Base-by-base conservation (phyloP, 2,888 invertebrate genomes). In the Parasteatoda lunata region DNA sequence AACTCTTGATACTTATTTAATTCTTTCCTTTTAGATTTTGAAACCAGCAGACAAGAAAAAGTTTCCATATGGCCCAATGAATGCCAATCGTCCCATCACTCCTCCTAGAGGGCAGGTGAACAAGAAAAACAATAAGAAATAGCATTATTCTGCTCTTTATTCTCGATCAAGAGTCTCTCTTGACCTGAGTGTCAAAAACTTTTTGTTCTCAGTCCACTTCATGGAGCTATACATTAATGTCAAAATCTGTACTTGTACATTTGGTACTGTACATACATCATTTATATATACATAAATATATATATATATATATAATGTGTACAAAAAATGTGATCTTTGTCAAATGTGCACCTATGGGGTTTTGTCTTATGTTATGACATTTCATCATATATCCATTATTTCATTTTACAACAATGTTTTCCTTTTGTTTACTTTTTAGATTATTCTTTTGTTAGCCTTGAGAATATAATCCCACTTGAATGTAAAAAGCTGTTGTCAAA, bases 1-100 rank as follows among this genome's bases (percentile, higher is more conserved):
- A 30, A 30, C 30, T 30, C 1, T 30, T 30, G 30, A 30, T 30
- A 30, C 30, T 30, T 30, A 30, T 70, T 4, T 70, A 48, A 48
- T 80, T 54, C 54, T n/a, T 77, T 79, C 45, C 89, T 89, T 76
- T 48, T 92, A 99, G 98, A 99, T 99, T 91, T 93, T 99, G 93
- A 99, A 99, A 94, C 99, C 99, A 92, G 99, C 99, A 88, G 99
- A 99, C 94, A 99, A 99, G 93, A 96, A 98, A 94, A 98, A 98
- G 93, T 99, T 98, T 93, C 97, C 98, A 92, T 97, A 98, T 93
- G 96, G 97, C 90, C 96, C 96, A 90, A 94, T 97, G 92, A 97
- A 96, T 93, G 95, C 97, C 92, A 97, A 97, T 91, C 95, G 99
- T 91, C 99, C 99, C 91, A 96, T 98, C 91, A 99, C 99, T 92